These are phyloP conservation scores for Drosophila tsacasi DNA, from an alignment of 1,140 invertebrate genomes.

Conservation along the genomic window DNA sequence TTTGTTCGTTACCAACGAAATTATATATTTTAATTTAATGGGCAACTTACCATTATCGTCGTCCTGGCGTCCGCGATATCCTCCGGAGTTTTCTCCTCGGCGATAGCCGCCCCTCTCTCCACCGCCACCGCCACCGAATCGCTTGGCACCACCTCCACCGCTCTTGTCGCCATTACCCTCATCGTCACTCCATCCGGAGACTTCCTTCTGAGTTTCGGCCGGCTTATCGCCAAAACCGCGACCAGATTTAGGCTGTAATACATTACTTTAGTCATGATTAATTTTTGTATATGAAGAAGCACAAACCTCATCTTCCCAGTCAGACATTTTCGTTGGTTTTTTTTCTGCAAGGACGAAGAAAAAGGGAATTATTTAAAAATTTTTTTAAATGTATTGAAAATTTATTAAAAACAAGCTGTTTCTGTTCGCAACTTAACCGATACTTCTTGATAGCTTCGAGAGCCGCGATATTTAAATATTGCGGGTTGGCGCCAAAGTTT, in stretches of 20 bases:
- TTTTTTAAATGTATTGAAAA: too few relatives aligned
- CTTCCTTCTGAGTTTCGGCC: not conserved
- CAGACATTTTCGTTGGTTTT: constrained; percentile 49
- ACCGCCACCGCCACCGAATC: constrained; percentile 51
- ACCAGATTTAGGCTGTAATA: constrained; percentile 18
- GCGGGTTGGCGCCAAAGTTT: constrained; percentile 9
- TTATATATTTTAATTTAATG: not conserved
- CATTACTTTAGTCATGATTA: not conserved
- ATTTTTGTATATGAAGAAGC: not conserved
- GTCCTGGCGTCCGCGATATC: constrained; percentile 34
- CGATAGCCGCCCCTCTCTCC: constrained; percentile 23
- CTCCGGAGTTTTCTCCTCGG: constrained; percentile 30
- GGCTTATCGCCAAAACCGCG: constrained; percentile 1
- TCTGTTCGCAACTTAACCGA: not conserved
- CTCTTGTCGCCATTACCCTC: constrained; percentile 48
- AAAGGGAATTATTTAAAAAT: too few relatives aligned
- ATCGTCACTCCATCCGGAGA: constrained; percentile 60
- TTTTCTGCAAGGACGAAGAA: constrained; percentile 3
- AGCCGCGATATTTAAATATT: not conserved
- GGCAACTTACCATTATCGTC: constrained; percentile 51
- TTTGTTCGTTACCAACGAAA: not conserved
- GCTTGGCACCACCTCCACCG: constrained; percentile 31
- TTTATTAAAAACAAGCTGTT: not conserved
- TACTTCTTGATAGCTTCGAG: not conserved
- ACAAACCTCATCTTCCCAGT: constrained; percentile 60